These are phyloP conservation scores for Pimpla rufipes DNA, from an alignment of 2,888 invertebrate species.

Conservation along the genomic window DNA sequence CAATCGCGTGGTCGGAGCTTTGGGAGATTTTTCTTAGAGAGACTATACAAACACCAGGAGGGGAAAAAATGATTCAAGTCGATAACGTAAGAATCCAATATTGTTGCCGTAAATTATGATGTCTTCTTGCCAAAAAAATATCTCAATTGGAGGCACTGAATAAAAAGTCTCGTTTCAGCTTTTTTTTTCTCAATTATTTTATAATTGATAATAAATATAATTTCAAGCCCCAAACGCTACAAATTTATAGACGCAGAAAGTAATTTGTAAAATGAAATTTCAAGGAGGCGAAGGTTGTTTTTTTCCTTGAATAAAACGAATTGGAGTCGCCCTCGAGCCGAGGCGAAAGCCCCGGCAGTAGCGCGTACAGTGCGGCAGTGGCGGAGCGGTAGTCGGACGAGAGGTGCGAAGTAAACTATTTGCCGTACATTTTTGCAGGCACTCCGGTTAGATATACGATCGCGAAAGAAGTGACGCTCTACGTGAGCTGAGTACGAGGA, in stretches of 20 bases:
- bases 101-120: no score
- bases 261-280: no score
- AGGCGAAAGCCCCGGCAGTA: not conserved
- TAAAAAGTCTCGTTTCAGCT: no score
- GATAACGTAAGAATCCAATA: no score
- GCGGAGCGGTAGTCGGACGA: constrained; percentile 15
- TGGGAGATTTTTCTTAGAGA: not conserved
- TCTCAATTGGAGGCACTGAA: no score
- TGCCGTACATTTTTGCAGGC: constrained; percentile 77
- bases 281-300: no score
- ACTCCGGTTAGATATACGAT: constrained; percentile 79
- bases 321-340: not conserved
- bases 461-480: constrained; percentile 78
- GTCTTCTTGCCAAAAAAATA: no score
- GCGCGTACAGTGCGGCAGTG: not conserved
- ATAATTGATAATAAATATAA: no score
- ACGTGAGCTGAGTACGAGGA: constrained; percentile 80
- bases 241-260: no score
- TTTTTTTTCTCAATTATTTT: no score
- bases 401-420: constrained; percentile 83
- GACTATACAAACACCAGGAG: not conserved
- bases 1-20: constrained; percentile 16
- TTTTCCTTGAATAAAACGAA: not conserved
- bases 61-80: no score
- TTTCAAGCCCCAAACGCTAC: no score